These are phyloP conservation scores for Chouioia cunea DNA, from an alignment of 2,888 invertebrate species.

Conservation along the genomic window DNA sequence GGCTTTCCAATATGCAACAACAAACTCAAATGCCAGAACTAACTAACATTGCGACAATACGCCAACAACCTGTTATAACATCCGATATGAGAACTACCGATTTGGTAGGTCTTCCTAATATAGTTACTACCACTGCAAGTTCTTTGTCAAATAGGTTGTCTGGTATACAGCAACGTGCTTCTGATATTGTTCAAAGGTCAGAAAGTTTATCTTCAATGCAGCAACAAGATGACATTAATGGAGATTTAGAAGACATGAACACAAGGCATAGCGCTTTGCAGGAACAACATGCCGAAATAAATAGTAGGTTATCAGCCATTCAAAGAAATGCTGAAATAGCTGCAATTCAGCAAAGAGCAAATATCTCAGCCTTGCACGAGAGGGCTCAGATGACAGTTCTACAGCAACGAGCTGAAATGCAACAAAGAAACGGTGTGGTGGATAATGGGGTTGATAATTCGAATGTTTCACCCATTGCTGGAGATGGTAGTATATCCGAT, in stretches of 20 bases:
- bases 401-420: slow-evolving; percentile 40
- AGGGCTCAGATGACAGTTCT: slow-evolving; percentile 28
- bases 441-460: slow-evolving; percentile 45
- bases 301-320: slow-evolving; percentile 27
- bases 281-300: slow-evolving; percentile 33
- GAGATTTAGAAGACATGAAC: slow-evolving; percentile 20
- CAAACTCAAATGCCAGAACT: slow-evolving; percentile 32
- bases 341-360: slow-evolving; percentile 21
- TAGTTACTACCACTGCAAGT: slow-evolving; percentile 41
- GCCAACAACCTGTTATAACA: slow-evolving; percentile 20
- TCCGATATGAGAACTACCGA: slow-evolving; percentile 20
- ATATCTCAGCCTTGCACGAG: slow-evolving; percentile 40
- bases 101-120: slow-evolving; percentile 28
- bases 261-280: slow-evolving; percentile 33
- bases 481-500: slow-evolving; percentile 45
- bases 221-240: slow-evolving; percentile 21
- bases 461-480: slow-evolving; percentile 25
- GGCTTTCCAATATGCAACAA: slow-evolving; percentile 23
- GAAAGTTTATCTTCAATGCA: not conserved
- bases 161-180: slow-evolving; percentile 25
- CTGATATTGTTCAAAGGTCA: slow-evolving; percentile 15
- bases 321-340: slow-evolving; percentile 32
- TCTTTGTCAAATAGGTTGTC: slow-evolving; percentile 7
- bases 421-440: slow-evolving; percentile 37
- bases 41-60: slow-evolving; percentile 26